Evolutionary conservation across 2,888 invertebrate genomes (phyloP).

Genomic region (Coenonympha arcania): DNA sequence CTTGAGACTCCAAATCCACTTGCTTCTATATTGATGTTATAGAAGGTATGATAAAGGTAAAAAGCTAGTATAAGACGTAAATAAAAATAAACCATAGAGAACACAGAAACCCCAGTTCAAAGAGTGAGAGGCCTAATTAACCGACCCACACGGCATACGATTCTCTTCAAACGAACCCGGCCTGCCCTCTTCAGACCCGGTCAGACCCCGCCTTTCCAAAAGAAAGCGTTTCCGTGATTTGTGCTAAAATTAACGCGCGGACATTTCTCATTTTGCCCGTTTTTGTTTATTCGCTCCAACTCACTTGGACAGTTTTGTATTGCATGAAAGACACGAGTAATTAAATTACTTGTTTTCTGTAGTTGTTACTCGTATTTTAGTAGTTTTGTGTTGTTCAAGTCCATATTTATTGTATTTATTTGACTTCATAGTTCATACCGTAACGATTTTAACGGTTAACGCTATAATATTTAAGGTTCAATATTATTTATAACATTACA

Average conservation of each 20-base stretch:
- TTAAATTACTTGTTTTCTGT: background rate
- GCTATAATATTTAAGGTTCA: too few relatives aligned
- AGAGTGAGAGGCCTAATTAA: slow-evolving; percentile 8
- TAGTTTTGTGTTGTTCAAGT: too few relatives aligned
- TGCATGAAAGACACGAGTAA: background rate
- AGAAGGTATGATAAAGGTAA: too few relatives aligned
- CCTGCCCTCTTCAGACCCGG: background rate
- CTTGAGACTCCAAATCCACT: too few relatives aligned
- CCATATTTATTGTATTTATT: too few relatives aligned
- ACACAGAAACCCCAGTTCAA: background rate
- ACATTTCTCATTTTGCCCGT: slow-evolving; percentile 6
- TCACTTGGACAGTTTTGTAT: background rate
- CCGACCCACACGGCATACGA: background rate
- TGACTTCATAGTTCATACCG: background rate
- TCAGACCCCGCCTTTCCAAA: background rate
- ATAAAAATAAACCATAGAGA: background rate
- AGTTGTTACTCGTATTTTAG: too few relatives aligned
- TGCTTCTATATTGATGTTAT: too few relatives aligned
- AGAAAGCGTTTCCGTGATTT: slow-evolving; percentile 8
- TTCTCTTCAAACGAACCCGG: slow-evolving; percentile 2
- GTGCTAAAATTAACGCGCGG: slow-evolving; percentile 7
- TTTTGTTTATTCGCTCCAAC: background rate
- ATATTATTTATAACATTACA: too few relatives aligned
- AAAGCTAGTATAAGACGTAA: background rate
- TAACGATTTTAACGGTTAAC: too few relatives aligned